Evolutionary conservation across 2,113 vertebrate species (phyloP).

Genomic region (Shinisaurus crocodilurus): DNA sequence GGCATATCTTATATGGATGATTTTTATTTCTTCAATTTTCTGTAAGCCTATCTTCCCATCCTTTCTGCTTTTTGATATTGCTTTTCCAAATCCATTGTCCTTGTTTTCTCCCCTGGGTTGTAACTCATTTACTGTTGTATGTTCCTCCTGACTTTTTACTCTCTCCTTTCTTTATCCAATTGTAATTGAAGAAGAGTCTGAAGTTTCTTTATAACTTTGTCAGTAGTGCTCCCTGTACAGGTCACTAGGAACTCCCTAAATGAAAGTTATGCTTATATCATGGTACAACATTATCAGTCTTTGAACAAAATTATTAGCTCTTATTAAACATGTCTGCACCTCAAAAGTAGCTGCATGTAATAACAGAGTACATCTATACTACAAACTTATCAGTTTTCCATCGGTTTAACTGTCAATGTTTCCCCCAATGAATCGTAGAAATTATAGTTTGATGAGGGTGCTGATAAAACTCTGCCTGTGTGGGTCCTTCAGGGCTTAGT

Average conservation of each 20-base stretch:
- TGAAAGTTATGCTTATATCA: slow-evolving; percentile 27
- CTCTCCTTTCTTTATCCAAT: slow-evolving; percentile 25
- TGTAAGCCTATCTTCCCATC: slow-evolving; percentile 25
- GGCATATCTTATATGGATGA: background rate
- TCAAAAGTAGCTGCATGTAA: background rate
- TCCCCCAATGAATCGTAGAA: background rate
- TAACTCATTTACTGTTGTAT: background rate
- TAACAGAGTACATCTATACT: background rate
- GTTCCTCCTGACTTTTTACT: slow-evolving; percentile 1
- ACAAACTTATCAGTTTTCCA: background rate
- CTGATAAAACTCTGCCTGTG: background rate
- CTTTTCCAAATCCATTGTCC: slow-evolving; percentile 24
- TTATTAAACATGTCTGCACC: slow-evolving; percentile 15
- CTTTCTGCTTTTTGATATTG: background rate
- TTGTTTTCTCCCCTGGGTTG: slow-evolving; percentile 42
- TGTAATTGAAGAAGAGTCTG: slow-evolving; percentile 43
- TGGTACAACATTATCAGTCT: slow-evolving; percentile 33
- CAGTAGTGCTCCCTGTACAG: background rate
- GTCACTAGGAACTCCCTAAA: background rate
- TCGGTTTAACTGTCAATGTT: background rate
- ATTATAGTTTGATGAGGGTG: background rate
- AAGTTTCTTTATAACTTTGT: slow-evolving; percentile 28
- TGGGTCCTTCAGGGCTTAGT: background rate
- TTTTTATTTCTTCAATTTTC: slow-evolving; percentile 2
- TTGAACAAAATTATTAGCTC: slow-evolving; percentile 28